Evolutionary conservation across 2,113 vertebrate genomes (phyloP), one percentile per base, ranked within the genome.

Genomic region (Eolophus roseicapilla): DNA sequence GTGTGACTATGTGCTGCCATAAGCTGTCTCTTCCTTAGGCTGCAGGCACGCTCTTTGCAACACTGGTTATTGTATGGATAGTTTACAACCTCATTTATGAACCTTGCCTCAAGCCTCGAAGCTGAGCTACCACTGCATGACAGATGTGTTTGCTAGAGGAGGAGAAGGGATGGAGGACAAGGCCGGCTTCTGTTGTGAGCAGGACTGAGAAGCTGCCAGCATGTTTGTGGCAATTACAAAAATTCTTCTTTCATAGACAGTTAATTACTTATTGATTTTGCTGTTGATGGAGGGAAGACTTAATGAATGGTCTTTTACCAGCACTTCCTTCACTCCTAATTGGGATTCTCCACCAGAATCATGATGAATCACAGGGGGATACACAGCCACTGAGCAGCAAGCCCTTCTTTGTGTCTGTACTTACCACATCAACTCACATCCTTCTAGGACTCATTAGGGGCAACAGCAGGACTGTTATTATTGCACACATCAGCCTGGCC

Each of bases 401-500:
- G 81, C 33, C 24, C 23, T 41, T 41, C 41, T 31, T 37, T 2
- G 3, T 35, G 62, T 55, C 70, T 46, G 31, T 8, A 5, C 57
- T 75, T 43, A 63, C 31, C 79, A 78, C 23, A 29, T 6, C 27
- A n/a, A n/a, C 2, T 18, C 44, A 13, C 55, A 60, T 68, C 47
- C 50, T 53, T 86, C 17, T 59, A 97, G 98, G 98, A 97, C 14
- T 97, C 96, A 3, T 86, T 97, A 67, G 97, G 97, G 96, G 95
- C 31, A 98, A 98, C 93, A 98, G 98, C 91, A 95, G 95, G 25
- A 97, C 97, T 0, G 93, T 97, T 52, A 97, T 97, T 97, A 97
- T 97, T 0, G 97, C 96, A 13, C 97, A 97, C 35, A 88, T 98
- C 96, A 98, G 97, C 94, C 97, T 97, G 0, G 98, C 96, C 90